Evolutionary conservation across 2,113 vertebrate species (phyloP).

Genomic region (Fulmarus glacialis): DNA sequence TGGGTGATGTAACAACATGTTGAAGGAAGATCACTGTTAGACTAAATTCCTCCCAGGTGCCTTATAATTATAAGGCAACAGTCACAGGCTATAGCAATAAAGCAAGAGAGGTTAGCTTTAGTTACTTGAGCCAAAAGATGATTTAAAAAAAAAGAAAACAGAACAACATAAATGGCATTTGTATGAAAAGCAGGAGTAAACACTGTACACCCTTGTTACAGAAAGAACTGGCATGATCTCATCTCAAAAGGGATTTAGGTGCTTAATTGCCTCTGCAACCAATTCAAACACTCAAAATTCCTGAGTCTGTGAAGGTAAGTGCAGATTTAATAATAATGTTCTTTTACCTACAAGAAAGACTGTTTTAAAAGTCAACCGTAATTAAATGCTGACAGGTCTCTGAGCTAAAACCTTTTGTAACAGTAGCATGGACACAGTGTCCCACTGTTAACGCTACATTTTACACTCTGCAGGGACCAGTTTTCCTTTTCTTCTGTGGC

Average conservation of each 20-base stretch:
- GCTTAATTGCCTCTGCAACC: background rate
- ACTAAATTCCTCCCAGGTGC: background rate
- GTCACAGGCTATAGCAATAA: background rate
- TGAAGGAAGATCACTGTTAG: background rate
- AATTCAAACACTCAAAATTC: background rate
- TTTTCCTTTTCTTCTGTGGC: background rate
- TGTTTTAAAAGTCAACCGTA: background rate
- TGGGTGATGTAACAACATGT: background rate
- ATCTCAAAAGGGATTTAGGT: conserved; percentile 1
- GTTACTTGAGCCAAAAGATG: background rate
- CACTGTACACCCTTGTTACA: background rate
- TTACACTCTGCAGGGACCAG: background rate
- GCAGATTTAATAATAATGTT: background rate
- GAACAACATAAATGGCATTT: background rate
- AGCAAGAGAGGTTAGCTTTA: background rate
- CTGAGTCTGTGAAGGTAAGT: background rate
- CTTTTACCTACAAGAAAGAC: background rate
- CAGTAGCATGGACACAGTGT: background rate
- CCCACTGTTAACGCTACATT: background rate
- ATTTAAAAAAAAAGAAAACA: background rate
- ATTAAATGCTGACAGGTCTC: background rate
- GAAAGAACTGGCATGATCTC: background rate
- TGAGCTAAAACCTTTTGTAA: background rate
- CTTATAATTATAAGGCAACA: background rate
- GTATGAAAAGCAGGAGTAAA: background rate